A percentile compares a stretch with the other conserved stretches of the same genome.
Evolutionary conservation across 1,140 invertebrate genomes (phyloP).

Genomic region (Saxidomus purpurata): DNA sequence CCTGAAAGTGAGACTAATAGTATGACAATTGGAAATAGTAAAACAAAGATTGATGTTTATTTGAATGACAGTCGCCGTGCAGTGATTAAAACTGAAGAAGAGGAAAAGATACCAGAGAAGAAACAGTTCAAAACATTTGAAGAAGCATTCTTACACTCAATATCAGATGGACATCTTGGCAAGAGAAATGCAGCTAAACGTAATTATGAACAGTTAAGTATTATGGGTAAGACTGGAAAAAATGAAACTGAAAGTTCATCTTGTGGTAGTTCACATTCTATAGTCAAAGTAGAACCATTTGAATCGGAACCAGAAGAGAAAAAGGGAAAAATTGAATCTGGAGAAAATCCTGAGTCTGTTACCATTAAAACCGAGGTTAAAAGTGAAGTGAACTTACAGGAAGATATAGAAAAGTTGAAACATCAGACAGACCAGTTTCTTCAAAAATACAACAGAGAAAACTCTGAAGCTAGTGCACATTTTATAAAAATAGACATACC

Average conservation of each 20-base stretch:
- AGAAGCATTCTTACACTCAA: conserved; percentile 57
- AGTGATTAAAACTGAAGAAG: background rate
- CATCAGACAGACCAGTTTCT: conserved; percentile 54
- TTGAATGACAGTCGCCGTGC: conserved; percentile 35
- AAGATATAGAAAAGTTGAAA: conserved; percentile 58
- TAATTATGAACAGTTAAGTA: conserved; percentile 6
- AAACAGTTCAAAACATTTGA: conserved; percentile 66
- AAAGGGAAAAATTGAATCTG: conserved; percentile 28
- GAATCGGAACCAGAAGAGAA: conserved; percentile 11
- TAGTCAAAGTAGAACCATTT: conserved; percentile 10
- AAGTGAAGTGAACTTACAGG: conserved; percentile 8
- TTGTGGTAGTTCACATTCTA: background rate
- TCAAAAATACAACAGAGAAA: conserved; percentile 43
- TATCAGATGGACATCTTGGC: conserved; percentile 40
- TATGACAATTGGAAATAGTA: background rate
- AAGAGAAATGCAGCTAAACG: conserved; percentile 46
- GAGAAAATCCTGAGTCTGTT: conserved; percentile 31
- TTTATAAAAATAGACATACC: background rate
- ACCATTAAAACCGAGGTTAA: background rate
- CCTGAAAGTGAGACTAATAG: background rate
- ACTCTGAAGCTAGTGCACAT: background rate
- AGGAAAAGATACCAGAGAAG: conserved; percentile 29
- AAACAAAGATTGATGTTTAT: conserved; percentile 55
- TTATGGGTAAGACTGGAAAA: background rate
- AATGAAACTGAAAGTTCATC: background rate